phyloP scores from a whole-genome alignment of 2,113 vertebrate genomes.

The Solea senegalensis region DNA sequence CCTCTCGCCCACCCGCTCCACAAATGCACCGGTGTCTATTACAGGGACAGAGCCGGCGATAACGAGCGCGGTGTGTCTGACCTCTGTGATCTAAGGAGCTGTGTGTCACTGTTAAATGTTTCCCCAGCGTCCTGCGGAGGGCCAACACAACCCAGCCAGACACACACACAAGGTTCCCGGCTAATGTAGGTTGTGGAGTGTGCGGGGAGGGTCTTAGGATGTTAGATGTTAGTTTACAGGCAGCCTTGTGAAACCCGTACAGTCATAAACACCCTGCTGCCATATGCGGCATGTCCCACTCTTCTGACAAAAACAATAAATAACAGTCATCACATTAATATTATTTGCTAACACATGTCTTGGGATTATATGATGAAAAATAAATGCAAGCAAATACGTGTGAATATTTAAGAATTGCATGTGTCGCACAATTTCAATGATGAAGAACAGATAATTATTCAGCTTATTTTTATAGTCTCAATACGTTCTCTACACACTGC shows the following conservation, averaged over 20 bases:
- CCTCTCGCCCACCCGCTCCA: constrained; percentile 17
- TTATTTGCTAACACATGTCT: too few relatives aligned
- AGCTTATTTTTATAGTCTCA: too few relatives aligned
- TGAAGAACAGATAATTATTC: too few relatives aligned
- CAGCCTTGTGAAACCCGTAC: not conserved
- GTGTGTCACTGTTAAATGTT: constrained; percentile 69
- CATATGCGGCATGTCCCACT: too few relatives aligned
- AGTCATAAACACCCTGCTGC: too few relatives aligned
- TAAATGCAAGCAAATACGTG: too few relatives aligned
- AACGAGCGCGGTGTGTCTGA: constrained; percentile 59
- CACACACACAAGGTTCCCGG: constrained; percentile 58
- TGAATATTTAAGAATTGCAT: too few relatives aligned
- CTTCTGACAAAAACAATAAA: too few relatives aligned
- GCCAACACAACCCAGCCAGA: constrained; percentile 46
- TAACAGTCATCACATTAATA: too few relatives aligned
- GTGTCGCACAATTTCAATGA: too few relatives aligned
- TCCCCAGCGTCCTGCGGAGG: constrained; percentile 62
- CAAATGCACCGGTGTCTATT: constrained; percentile 54
- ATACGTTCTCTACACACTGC: too few relatives aligned
- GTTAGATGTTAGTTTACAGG: constrained; percentile 54
- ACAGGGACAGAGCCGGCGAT: constrained; percentile 53
- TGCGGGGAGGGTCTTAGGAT: not conserved
- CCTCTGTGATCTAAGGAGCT: constrained; percentile 71
- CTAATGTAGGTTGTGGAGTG: constrained; percentile 72
- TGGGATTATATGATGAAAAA: too few relatives aligned